Evolutionary conservation across 2,888 invertebrate genomes (phyloP).

Genomic region (Baronia brevicornis): DNA sequence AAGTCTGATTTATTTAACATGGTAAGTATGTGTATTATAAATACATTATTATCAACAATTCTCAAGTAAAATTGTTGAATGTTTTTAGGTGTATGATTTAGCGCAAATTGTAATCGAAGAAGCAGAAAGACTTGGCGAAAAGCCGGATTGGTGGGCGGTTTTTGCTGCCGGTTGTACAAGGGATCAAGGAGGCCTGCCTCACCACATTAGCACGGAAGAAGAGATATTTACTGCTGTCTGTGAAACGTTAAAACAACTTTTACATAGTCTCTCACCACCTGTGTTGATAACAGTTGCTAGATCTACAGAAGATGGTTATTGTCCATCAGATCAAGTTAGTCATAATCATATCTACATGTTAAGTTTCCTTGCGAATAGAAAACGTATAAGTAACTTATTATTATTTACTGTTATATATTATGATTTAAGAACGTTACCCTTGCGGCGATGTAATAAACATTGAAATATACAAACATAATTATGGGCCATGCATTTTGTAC

Average conservation of each 20-base stretch:
- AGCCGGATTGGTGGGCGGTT: slow-evolving; percentile 86
- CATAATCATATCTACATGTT: not conserved
- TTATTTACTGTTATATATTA: too few relatives aligned
- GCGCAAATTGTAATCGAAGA: slow-evolving; percentile 59
- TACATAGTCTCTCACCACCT: slow-evolving; percentile 77
- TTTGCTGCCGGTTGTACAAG: slow-evolving; percentile 93
- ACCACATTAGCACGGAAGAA: slow-evolving; percentile 83
- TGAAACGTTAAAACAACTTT: slow-evolving; percentile 73
- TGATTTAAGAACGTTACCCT: too few relatives aligned
- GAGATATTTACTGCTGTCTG: slow-evolving; percentile 80
- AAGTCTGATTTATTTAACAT: slow-evolving; percentile 42
- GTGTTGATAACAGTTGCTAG: slow-evolving; percentile 85
- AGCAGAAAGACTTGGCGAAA: slow-evolving; percentile 74
- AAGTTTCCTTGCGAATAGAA: too few relatives aligned
- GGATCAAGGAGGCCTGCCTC: slow-evolving; percentile 89
- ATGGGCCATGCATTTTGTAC: too few relatives aligned
- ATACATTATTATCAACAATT: too few relatives aligned
- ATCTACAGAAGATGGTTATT: slow-evolving; percentile 92
- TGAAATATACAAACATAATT: too few relatives aligned
- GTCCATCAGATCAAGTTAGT: slow-evolving; percentile 82
- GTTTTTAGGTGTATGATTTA: slow-evolving; percentile 57
- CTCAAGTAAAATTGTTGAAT: not conserved
- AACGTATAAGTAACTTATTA: too few relatives aligned
- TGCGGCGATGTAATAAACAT: too few relatives aligned
- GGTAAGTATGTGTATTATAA: slow-evolving; percentile 45